A percentile compares a stretch with the other conserved stretches of the same genome.
phyloP scores from a whole-genome alignment of 2,797 vertebrate genomes.

The Apogon talboti region DNA sequence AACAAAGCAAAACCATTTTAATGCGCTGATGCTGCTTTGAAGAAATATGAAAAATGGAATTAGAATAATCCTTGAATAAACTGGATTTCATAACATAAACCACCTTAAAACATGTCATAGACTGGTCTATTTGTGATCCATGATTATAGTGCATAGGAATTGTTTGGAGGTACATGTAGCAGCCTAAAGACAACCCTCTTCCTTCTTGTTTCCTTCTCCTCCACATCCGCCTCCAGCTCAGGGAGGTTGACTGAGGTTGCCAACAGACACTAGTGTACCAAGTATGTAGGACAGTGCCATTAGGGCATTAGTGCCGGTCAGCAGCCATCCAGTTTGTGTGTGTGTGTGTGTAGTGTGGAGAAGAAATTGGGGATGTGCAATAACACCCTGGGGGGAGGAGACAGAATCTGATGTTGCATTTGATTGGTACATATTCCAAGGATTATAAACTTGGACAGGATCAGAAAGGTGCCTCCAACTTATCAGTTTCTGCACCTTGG shows the following conservation, averaged over 20 bases:
- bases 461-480: slow-evolving; percentile 18
- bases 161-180: slow-evolving; percentile 25
- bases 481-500: slow-evolving; percentile 39
- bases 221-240: slow-evolving; percentile 42
- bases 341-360: slow-evolving; percentile 45
- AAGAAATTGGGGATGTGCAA: slow-evolving; percentile 57
- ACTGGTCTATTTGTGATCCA: no score
- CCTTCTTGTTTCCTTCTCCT: slow-evolving; percentile 50
- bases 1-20: slow-evolving; percentile 5
- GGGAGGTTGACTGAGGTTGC: slow-evolving; percentile 49
- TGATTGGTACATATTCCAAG: slow-evolving; percentile 47
- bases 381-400: slow-evolving; percentile 43
- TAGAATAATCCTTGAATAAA: no score
- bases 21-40: not conserved
- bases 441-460: slow-evolving; percentile 35
- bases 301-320: slow-evolving; percentile 85
- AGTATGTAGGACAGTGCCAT: slow-evolving; percentile 84
- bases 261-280: slow-evolving; percentile 67
- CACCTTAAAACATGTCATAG: no score
- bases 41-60: not conserved
- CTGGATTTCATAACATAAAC: no score
- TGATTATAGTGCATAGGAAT: no score
- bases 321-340: slow-evolving; percentile 57
- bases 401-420: slow-evolving; percentile 38
- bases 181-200: slow-evolving; percentile 35